Base-by-base conservation (phyloP, 2,797 vertebrate genomes). In the Enteromius trimaculatus region DNA sequence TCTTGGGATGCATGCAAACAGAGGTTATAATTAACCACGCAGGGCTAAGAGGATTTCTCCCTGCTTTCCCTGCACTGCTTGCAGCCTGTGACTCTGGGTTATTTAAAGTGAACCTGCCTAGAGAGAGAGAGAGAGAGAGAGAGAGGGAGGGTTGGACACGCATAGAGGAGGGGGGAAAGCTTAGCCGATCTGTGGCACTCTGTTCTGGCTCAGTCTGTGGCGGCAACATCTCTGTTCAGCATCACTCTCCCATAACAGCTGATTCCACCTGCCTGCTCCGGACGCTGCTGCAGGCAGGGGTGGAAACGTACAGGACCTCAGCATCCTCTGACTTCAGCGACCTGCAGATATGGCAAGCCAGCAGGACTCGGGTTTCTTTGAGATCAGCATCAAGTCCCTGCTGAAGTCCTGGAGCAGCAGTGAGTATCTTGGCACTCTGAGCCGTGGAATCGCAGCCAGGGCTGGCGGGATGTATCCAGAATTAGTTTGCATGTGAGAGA, bases 311-410 rank as follows among this genome's bases (percentile, higher is more conserved):
- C 86, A 83, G 64, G 64, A 87, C 81, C 21, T 77, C 66, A 80
- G 89, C 86, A 81, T 87, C 26, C 44, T 58, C n/a, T 85, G 87
- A 62, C 55, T 62, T 70, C 9, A 65, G 44, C 75, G 8, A 39
- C 58, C 53, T 21, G 44, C 81, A 72, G 93, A 92, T 95, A 99
- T 99, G 98, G 95, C 97, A 94, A 98, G 97, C 95, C 97, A 97
- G 93, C 98, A 99, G 93, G 98, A 99, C 94, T 98, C 97, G 2
- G 97, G 97, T 91, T 99, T 99, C 95, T 99, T 99, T 93, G 97
- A 99, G 94, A 99, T 98, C 96, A 99, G 98, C 95, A 98, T 99
- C 95, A 99, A 98, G 92, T 99, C 98, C 88, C 94, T 99, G 92
- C 95, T 99, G 93, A 99, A 98, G 94, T 99, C 98, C 87, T 98